These are phyloP conservation scores for Troilus luridus DNA, from an alignment of 2,888 invertebrate species.

Conservation along the genomic window DNA sequence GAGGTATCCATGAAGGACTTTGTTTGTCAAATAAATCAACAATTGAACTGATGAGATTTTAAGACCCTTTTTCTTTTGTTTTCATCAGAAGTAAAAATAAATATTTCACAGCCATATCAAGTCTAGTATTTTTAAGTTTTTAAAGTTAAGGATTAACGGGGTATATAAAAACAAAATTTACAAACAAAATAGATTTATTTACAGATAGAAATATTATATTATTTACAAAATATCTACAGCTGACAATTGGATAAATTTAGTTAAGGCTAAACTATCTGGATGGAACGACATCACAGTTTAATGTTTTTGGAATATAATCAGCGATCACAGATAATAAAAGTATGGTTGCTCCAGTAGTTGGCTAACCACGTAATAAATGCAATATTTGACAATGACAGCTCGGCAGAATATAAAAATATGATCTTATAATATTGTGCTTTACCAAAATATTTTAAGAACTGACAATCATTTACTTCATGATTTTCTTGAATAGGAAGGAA, in stretches of 20 bases:
- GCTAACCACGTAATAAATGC: conserved; percentile 9
- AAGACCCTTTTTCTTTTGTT: too few species aligned
- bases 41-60: too few species aligned
- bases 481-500: not conserved
- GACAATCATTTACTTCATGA: not conserved
- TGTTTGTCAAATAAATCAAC: too few species aligned
- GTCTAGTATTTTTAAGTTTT: too few species aligned
- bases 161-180: not conserved
- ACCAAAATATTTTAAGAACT: not conserved
- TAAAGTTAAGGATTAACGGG: not conserved
- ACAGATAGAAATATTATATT: conserved; percentile 21
- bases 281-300: conserved; percentile 32
- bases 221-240: conserved; percentile 47
- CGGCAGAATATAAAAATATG: not conserved
- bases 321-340: conserved; percentile 28
- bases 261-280: conserved; percentile 23
- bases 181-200: conserved; percentile 18
- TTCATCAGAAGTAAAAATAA: too few species aligned
- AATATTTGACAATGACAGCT: not conserved
- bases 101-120: too few species aligned
- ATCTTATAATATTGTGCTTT: conserved; percentile 12
- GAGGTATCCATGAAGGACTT: too few species aligned
- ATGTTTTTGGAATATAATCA: conserved; percentile 18
- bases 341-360: not conserved
- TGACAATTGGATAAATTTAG: not conserved